Evolutionary conservation across 2,797 vertebrate genomes (phyloP).

Genomic region (Acrocephalus scirpaceus): DNA sequence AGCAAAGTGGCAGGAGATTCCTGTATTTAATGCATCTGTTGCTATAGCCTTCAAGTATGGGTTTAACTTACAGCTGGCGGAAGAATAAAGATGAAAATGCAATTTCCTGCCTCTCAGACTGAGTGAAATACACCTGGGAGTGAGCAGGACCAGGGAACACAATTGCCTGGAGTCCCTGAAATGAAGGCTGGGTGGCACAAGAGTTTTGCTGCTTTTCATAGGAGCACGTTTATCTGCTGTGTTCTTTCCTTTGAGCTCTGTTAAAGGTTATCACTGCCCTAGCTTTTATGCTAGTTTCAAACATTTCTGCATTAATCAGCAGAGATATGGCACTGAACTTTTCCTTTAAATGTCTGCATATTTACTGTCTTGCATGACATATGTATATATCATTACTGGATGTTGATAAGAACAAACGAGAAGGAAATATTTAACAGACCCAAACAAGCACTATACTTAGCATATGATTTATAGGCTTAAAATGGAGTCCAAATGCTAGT

Average conservation of each 20-base stretch:
- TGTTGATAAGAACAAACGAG: conserved; percentile 57
- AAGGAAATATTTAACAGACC: conserved; percentile 58
- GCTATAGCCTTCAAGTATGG: not conserved
- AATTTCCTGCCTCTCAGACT: conserved; percentile 40
- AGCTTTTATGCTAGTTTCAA: conserved; percentile 10
- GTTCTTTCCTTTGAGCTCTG: not conserved
- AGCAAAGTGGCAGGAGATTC: not conserved
- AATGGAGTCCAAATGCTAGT: conserved; percentile 39
- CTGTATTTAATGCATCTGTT: not conserved
- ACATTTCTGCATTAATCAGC: conserved; percentile 29
- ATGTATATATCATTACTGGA: conserved; percentile 51
- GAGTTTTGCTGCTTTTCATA: not conserved
- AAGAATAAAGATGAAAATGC: conserved; percentile 37
- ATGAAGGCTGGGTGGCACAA: not conserved
- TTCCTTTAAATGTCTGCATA: conserved; percentile 21
- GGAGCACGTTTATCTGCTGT: not conserved
- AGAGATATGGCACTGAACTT: not conserved
- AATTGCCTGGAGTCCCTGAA: not conserved
- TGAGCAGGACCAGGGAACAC: not conserved
- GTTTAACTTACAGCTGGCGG: not conserved
- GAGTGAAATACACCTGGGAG: conserved; percentile 10
- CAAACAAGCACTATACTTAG: conserved; percentile 57
- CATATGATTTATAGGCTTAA: conserved; percentile 53
- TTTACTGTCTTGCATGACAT: conserved; percentile 44
- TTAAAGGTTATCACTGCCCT: conserved; percentile 12